These are phyloP conservation scores for Hydropsyche betteni DNA, from an alignment of 2,888 invertebrate species.

Conservation along the genomic window DNA sequence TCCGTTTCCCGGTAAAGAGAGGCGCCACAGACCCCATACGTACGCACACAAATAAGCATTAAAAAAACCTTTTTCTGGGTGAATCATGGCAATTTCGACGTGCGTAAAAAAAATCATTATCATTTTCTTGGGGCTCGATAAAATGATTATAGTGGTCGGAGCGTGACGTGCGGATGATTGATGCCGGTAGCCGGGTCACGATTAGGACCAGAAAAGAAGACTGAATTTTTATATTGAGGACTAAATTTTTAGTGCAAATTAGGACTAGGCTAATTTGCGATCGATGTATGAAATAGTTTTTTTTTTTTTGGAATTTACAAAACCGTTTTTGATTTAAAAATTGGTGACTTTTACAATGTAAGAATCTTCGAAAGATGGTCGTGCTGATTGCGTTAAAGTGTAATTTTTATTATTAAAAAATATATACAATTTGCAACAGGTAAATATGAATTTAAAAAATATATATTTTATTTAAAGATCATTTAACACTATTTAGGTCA, in stretches of 20 bases:
- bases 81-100: slow-evolving; percentile 49
- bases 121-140: slow-evolving; percentile 47
- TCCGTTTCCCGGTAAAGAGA: slow-evolving; percentile 21
- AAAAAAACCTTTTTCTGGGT: slow-evolving; percentile 19
- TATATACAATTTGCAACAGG: too few species aligned
- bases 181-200: slow-evolving; percentile 50
- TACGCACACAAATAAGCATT: background rate
- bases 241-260: slow-evolving; percentile 30
- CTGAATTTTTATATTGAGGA: background rate
- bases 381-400: too few species aligned
- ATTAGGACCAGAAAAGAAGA: slow-evolving; percentile 24
- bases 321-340: background rate
- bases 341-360: too few species aligned
- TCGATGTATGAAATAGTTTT: background rate
- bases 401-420: too few species aligned
- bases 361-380: too few species aligned
- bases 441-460: too few species aligned
- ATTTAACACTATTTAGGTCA: too few species aligned
- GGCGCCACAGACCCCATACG: background rate
- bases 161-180: slow-evolving; percentile 49
- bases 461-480: too few species aligned
- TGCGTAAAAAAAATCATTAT: slow-evolving; percentile 40
- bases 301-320: background rate
- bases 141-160: slow-evolving; percentile 48
- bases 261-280: slow-evolving; percentile 5